phyloP scores from a whole-genome alignment of 2,888 invertebrate species.

The Seira sanloemensis region DNA sequence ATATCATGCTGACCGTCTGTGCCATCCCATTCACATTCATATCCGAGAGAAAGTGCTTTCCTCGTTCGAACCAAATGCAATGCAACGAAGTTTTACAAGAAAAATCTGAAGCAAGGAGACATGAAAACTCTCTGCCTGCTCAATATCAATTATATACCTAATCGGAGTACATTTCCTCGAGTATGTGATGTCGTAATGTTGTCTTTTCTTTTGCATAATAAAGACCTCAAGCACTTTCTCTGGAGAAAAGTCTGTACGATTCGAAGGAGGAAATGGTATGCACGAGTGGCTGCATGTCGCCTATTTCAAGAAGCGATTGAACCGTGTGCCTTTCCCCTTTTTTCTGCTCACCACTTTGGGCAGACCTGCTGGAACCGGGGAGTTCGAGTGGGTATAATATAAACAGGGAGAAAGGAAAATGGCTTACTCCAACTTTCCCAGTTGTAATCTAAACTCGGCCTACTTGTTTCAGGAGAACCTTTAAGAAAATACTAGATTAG shows the following conservation, averaged over 20 bases:
- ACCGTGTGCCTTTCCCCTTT: slow-evolving; percentile 19
- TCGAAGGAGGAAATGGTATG: slow-evolving; percentile 27
- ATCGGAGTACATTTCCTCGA: neutral
- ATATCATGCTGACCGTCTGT: neutral
- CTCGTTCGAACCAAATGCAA: neutral
- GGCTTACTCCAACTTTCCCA: slow-evolving; percentile 23
- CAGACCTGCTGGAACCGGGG: neutral
- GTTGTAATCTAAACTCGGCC: neutral
- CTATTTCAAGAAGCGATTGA: slow-evolving; percentile 39
- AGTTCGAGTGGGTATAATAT: neutral
- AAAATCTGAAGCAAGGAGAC: neutral
- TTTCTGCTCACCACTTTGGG: neutral
- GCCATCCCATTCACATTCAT: neutral
- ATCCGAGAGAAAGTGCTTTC: too few relatives aligned
- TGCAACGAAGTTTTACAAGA: neutral
- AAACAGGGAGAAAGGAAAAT: slow-evolving; percentile 34
- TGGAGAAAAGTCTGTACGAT: neutral
- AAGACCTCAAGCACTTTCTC: neutral
- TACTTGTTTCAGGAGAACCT: slow-evolving; percentile 3
- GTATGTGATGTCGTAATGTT: too few relatives aligned
- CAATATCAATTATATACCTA: neutral
- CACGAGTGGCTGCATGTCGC: slow-evolving; percentile 53
- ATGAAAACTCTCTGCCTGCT: neutral
- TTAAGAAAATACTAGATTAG: neutral
- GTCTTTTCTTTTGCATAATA: neutral